These are phyloP conservation scores for Toxotes lorentzi DNA, from an alignment of 2,797 vertebrate species.

Conservation along the genomic window DNA sequence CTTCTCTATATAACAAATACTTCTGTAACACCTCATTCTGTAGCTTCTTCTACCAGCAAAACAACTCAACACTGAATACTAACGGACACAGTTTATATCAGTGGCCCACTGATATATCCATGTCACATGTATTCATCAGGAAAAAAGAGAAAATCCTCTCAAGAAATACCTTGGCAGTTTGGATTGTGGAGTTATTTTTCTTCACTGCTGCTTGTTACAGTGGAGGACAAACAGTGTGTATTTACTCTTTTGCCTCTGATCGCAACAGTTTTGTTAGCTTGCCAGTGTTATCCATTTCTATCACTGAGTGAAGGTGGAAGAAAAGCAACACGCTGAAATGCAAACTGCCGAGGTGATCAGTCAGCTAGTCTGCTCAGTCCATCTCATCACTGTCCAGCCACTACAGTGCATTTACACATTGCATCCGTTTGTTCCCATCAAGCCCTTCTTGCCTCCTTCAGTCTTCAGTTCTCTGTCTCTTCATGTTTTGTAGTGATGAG, in stretches of 20 bases:
- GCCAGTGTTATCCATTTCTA: background rate
- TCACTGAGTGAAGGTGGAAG: constrained; percentile 6
- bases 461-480: constrained; percentile 19
- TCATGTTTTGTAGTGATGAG: constrained; percentile 27
- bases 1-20: constrained; percentile 12
- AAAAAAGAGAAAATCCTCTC: constrained; percentile 18
- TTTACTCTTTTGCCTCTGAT: background rate
- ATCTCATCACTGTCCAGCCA: constrained; percentile 58
- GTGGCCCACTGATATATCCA: constrained; percentile 13
- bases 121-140: background rate
- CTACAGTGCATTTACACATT: constrained; percentile 74
- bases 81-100: constrained; percentile 8
- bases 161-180: constrained; percentile 34
- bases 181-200: constrained; percentile 9
- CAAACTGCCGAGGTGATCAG: constrained; percentile 36
- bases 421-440: constrained; percentile 57
- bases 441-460: constrained; percentile 26
- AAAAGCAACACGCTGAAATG: constrained; percentile 22
- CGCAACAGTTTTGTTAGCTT: background rate
- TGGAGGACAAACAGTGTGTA: background rate
- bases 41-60: constrained; percentile 18
- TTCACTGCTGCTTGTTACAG: constrained; percentile 7
- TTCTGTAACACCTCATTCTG: constrained; percentile 7
- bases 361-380: constrained; percentile 14
- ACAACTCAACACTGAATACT: constrained; percentile 24